A percentile compares a stretch with the other conserved stretches of the same genome.
These are phyloP conservation scores for Pampusana beccarii DNA, from an alignment of 2,113 vertebrate species.

Conservation along the genomic window DNA sequence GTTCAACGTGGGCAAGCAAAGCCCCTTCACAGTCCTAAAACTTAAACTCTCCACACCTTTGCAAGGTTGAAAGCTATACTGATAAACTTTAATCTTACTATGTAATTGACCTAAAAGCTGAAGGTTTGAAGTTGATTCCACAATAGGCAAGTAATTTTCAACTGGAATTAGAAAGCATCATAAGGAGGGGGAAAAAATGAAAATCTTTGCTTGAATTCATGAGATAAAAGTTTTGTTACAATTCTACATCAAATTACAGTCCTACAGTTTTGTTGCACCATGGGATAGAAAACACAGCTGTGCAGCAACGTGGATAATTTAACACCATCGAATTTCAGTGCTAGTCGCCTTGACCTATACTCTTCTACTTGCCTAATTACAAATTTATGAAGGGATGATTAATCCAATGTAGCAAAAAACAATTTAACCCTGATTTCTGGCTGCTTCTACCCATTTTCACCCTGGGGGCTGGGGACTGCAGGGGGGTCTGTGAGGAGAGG, in stretches of 20 bases:
- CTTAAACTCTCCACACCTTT: background rate
- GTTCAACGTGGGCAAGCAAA: background rate
- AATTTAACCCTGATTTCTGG: background rate
- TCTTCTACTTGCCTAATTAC: background rate
- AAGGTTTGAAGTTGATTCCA: background rate
- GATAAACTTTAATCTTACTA: background rate
- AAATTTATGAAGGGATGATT: background rate
- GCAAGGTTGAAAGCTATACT: background rate
- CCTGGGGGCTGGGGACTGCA: rapidly evolving
- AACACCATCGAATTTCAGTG: background rate
- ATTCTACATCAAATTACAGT: background rate
- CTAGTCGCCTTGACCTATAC: background rate
- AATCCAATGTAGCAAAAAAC: background rate
- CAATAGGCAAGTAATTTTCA: background rate
- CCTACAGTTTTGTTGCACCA: background rate
- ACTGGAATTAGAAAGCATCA: background rate
- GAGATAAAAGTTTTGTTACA: background rate
- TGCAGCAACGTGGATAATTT: background rate
- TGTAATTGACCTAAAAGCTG: background rate
- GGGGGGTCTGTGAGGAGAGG: background rate
- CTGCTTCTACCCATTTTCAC: background rate
- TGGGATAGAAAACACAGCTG: background rate
- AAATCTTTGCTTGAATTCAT: background rate
- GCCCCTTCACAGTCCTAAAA: background rate
- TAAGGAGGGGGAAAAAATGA: rapidly evolving